Base-by-base conservation (phyloP, 2,888 invertebrate species). In the Hirtodrosophila cameraria region DNA sequence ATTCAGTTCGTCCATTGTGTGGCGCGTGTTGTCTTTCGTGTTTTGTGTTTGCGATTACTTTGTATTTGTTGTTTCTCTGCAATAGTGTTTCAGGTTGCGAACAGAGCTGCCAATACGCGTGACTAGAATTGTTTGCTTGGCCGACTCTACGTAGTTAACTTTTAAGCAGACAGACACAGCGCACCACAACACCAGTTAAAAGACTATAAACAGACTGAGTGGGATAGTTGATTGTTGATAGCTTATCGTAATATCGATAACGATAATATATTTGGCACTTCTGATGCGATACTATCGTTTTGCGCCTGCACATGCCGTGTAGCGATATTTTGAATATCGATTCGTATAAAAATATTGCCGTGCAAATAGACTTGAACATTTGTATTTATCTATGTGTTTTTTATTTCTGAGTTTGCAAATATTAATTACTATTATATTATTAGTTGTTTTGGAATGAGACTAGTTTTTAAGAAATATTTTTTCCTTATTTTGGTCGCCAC, bases 1-100 rank as follows among this genome's bases (percentile, higher is more conserved):
- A 62, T 82, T 89, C 18, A 91, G 78, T 64, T 90, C 90, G 18
- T 90, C 89, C 90, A 90, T 91, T 55, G 54, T 77, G 46, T 48
- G 31, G 58, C 45, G 72, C 23, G 54, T 61, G 52, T 62, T 53
- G 45, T 50, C 8, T 4, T 18, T 18, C n/a, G n/a, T n/a, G n/a
- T n/a, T n/a, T n/a, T n/a, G n/a, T n/a, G n/a, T 53, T 71, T 74
- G 23, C 57, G 39, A 52, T 50, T 52, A 33, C 13, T 57, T 50
- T 45, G 13, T 63, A 23, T 54, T 63, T 49, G 18, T 59, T 57
- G 25, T 18, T 41, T 45, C 25, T 28, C 20, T 18, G 43, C 60
- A 18, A 41, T 20, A 36, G 20, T 31, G 31, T 16, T 41, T 54
- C 15, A 2, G 20, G 20, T 31, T 45, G 43, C 16, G 35, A 30